Percentiles rank a stretch among this genome's conserved stretches.
phyloP scores from a whole-genome alignment of 2,113 vertebrate species.

The Paramisgurnus dabryanus region DNA sequence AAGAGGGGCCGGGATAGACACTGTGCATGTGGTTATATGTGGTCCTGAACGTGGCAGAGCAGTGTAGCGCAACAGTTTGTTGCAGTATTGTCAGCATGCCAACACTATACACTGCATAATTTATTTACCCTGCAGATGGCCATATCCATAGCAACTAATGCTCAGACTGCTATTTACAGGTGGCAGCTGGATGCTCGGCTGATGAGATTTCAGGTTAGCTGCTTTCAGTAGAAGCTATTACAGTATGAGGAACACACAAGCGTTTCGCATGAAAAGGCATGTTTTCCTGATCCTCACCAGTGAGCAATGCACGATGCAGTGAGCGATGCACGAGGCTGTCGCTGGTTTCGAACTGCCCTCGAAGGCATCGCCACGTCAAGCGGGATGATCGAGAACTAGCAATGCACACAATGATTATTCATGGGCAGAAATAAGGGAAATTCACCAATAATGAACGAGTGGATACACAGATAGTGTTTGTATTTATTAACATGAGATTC shows the following conservation, averaged over 20 bases:
- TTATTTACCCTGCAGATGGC: slow-evolving; percentile 52
- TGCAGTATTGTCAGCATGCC: slow-evolving; percentile 53
- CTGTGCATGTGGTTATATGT: not conserved
- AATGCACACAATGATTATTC: not conserved
- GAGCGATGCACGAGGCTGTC: slow-evolving; percentile 5
- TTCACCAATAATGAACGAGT: too few species aligned
- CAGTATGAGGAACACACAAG: not conserved
- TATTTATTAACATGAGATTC: too few species aligned
- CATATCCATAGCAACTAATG: slow-evolving; percentile 53
- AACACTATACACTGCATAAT: slow-evolving; percentile 51
- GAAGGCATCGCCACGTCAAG: not conserved
- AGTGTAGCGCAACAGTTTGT: slow-evolving; percentile 47
- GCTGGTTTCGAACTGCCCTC: not conserved
- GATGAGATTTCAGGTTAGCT: slow-evolving; percentile 36
- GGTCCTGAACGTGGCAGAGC: not conserved
- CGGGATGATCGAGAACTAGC: not conserved
- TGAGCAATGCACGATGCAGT: not conserved
- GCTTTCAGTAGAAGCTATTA: slow-evolving; percentile 22
- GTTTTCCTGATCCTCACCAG: not conserved
- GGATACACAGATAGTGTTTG: too few species aligned
- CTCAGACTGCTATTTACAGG: slow-evolving; percentile 41
- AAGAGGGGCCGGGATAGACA: not conserved
- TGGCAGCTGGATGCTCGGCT: slow-evolving; percentile 51
- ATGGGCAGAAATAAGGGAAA: too few species aligned
- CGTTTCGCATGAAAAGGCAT: not conserved